These are phyloP conservation scores for Agapornis canus DNA, from an alignment of 2,797 vertebrate genomes.

Conservation along the genomic window DNA sequence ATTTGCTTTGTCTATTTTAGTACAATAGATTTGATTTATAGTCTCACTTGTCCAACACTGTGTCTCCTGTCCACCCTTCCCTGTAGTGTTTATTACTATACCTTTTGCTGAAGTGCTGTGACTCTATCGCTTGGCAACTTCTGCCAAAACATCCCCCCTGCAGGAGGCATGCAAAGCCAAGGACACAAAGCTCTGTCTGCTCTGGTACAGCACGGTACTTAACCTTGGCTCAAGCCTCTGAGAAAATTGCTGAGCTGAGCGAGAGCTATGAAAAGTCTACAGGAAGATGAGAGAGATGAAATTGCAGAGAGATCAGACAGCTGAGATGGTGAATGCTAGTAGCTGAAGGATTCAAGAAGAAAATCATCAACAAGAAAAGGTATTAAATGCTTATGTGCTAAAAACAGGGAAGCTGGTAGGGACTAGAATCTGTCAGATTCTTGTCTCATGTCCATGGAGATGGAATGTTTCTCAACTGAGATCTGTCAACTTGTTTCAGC, in stretches of 20 bases:
- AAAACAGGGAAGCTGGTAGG: not conserved
- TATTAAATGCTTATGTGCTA: not conserved
- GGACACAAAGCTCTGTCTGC: not conserved
- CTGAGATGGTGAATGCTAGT: not conserved
- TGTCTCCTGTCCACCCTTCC: not conserved
- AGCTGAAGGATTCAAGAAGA: not conserved
- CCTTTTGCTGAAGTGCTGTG: not conserved
- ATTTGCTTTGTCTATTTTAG: not conserved
- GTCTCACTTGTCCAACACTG: not conserved
- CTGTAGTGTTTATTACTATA: not conserved
- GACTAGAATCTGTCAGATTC: not conserved
- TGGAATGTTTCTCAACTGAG: not conserved
- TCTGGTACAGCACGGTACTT: not conserved
- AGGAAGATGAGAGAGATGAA: not conserved
- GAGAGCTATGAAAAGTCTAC: not conserved
- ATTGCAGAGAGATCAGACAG: not conserved
- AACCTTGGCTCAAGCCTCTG: not conserved
- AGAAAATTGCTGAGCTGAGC: slow-evolving; percentile 8
- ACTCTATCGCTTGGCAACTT: not conserved
- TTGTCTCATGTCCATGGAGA: not conserved
- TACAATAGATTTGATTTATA: not conserved
- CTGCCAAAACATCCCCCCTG: not conserved
- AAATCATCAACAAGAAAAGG: accelerated
- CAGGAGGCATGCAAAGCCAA: not conserved
- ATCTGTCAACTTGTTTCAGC: not conserved